phyloP scores from a whole-genome alignment of 2,113 vertebrate genomes.

The Ptyas mucosa region DNA sequence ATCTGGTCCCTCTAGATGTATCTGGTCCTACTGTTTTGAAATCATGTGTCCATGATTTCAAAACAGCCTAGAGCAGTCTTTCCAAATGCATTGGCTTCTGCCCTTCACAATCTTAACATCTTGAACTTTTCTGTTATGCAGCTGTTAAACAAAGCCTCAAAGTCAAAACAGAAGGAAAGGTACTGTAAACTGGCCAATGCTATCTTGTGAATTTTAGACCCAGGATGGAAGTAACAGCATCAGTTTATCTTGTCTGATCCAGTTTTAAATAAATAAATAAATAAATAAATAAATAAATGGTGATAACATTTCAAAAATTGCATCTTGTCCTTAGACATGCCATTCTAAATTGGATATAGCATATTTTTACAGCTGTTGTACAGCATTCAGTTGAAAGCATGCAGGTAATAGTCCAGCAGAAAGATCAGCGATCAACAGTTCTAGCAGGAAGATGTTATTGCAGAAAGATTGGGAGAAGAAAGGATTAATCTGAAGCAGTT shows the following conservation, averaged over 20 bases:
- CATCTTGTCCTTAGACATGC: neutral
- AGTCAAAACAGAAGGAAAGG: neutral
- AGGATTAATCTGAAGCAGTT: neutral
- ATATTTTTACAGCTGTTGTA: neutral
- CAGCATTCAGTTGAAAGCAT: neutral
- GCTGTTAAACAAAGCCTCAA: neutral
- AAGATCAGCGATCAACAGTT: neutral
- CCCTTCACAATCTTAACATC: neutral
- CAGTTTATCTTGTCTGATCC: neutral
- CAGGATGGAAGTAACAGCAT: neutral
- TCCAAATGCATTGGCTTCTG: neutral
- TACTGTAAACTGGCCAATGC: neutral
- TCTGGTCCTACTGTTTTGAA: no score
- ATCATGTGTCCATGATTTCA: neutral
- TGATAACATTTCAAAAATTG: neutral
- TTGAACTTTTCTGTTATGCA: neutral
- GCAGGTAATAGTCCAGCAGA: neutral
- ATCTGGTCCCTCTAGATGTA: neutral
- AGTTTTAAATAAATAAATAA: neutral
- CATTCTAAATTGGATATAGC: neutral
- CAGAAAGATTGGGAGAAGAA: neutral
- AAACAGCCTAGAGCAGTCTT: neutral
- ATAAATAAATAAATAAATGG: neutral
- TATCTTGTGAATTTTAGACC: neutral
- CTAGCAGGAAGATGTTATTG: neutral